Base-by-base conservation (phyloP, 2,888 invertebrate species). In the Drepana falcataria region DNA sequence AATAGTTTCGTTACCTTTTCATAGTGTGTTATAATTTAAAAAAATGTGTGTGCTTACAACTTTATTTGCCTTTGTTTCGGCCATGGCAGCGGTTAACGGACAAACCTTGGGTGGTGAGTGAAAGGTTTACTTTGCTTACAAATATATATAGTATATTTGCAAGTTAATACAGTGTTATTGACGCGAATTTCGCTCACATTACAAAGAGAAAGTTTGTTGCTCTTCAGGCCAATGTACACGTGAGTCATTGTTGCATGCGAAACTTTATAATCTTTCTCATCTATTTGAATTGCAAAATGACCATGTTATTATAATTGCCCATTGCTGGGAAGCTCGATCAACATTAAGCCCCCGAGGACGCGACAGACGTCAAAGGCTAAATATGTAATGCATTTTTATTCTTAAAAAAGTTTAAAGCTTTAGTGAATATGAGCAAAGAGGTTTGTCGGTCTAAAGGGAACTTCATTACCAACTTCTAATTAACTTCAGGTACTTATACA, bases 21-120 rank as follows among this genome's bases (percentile, higher is more conserved):
- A n/a, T 40, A 54, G 54, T 53, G 60, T 63, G 61, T 60, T 35
- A 56, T 52, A 57, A 34, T 52, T 58, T 57, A 63, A 52, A 59
- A 79, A 73, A 77, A 84, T 83, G 82, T 70, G 64, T 65, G 68
- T 65, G 56, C 65, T 68, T 56, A 68, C 65, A 58, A 69, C 68
- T 75, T 69, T 83, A 52, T 73, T 78, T 48, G 33, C 40, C 51
- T 60, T 73, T 63, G 65, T 77, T 59, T 64, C 73, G 59, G 64
- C 73, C 35, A 69, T 81, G 69, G 76, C 77, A 57, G 67, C 79
- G 53, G 75, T 81, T 57, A 66, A 81, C 59, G 86, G 83, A 54
- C 87, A 87, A 69, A 84, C 85, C 81, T 85, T 87, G 85, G 77
- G 80, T 55, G 89, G 88, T 88, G 62, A 89, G 89, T 87, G 87